These are phyloP conservation scores for Siniperca obscura DNA, from an alignment of 2,797 vertebrate genomes.

Conservation along the genomic window DNA sequence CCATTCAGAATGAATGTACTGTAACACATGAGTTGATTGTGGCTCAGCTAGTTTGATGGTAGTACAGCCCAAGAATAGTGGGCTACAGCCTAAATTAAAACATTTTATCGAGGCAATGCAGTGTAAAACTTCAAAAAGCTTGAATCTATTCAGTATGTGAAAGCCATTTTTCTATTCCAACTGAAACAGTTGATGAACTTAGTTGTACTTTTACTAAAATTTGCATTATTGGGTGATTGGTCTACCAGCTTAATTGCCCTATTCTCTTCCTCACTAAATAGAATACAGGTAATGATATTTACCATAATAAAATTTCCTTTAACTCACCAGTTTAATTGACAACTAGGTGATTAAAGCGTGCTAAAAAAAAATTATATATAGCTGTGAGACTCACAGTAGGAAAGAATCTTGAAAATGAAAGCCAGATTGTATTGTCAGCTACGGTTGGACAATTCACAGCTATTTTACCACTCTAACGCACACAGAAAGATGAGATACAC, in stretches of 20 bases:
- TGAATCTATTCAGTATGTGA: not conserved
- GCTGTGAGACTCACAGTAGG: not conserved
- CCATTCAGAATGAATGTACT: not conserved
- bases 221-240: not conserved
- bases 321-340: slow-evolving; percentile 3
- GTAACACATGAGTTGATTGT: not conserved
- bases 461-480: not conserved
- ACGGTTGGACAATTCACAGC: not conserved
- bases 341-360: not conserved
- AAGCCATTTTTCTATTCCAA: not conserved
- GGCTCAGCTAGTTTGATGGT: not conserved
- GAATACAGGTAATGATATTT: not conserved
- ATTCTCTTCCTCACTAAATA: not conserved
- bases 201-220: not conserved
- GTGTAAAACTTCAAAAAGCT: not conserved
- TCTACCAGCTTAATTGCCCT: not conserved
- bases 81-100: not conserved
- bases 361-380: not conserved
- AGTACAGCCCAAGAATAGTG: not conserved
- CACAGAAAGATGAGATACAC: not conserved
- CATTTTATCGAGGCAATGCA: not conserved
- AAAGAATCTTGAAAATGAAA: not conserved
- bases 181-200: not conserved
- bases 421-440: not conserved
- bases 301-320: not conserved